phyloP scores from a whole-genome alignment of 2,888 invertebrate genomes.

The Epiblema foenella region DNA sequence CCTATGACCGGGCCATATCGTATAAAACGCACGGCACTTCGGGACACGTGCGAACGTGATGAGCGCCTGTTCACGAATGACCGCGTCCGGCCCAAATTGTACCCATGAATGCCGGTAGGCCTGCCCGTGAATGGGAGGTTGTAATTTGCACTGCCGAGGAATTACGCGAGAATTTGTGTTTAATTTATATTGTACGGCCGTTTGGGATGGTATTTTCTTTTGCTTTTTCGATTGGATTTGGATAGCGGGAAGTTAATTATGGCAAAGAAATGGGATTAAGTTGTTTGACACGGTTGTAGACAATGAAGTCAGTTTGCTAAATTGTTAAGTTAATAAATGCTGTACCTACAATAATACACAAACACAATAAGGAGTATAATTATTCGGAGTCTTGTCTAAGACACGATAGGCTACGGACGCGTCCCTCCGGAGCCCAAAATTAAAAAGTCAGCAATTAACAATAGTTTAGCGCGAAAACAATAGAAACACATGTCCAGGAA shows the following conservation, averaged over 20 bases:
- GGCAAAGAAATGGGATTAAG: constrained; percentile 2
- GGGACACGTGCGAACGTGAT: constrained; percentile 67
- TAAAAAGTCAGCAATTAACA: too few relatives aligned
- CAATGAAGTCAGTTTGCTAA: neutral
- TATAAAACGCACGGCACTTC: constrained; percentile 77
- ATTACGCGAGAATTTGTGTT: constrained; percentile 60
- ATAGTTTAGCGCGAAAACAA: too few relatives aligned
- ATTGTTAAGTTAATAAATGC: neutral
- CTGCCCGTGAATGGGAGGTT: constrained; percentile 68
- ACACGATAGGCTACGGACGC: too few relatives aligned
- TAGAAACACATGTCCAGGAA: too few relatives aligned
- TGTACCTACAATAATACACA: neutral
- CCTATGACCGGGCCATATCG: constrained; percentile 43
- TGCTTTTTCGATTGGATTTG: constrained; percentile 11
- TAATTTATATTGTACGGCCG: constrained; percentile 42
- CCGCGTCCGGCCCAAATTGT: constrained; percentile 76
- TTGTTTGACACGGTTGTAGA: neutral
- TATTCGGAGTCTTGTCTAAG: too few relatives aligned
- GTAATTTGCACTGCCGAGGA: constrained; percentile 63
- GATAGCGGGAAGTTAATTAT: constrained; percentile 2
- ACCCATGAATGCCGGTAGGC: constrained; percentile 65
- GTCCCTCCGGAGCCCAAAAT: too few relatives aligned
- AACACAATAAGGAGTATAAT: too few relatives aligned
- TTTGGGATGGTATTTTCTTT: constrained; percentile 34
- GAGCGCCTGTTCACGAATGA: constrained; percentile 62